Conservation (phyloP, 1,140 invertebrate species). For the Nebria ingens region DNA sequence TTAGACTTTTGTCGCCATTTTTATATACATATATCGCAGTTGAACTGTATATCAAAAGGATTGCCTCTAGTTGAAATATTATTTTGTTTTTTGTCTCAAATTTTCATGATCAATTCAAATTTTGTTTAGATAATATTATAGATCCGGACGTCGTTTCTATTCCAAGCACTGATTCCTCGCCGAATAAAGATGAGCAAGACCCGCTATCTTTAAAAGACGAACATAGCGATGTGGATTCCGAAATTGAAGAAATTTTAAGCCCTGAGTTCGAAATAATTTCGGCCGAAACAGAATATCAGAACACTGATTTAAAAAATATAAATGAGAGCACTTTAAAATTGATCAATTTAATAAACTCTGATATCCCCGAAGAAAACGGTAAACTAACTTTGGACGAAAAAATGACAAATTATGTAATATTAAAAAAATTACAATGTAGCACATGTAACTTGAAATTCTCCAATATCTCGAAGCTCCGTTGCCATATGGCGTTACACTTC, state of each 20-base stretch:
- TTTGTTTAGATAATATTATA: not conserved
- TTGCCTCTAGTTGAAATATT: too few species aligned
- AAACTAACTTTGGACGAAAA: slow-evolving; percentile 4
- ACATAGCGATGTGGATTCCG: slow-evolving; percentile 11
- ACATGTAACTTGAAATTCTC: slow-evolving; percentile 32
- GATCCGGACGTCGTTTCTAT: not conserved
- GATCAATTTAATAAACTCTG: not conserved
- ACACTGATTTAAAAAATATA: not conserved
- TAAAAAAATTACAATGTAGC: slow-evolving; percentile 29
- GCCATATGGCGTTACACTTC: slow-evolving; percentile 37
- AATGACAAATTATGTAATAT: slow-evolving; percentile 17
- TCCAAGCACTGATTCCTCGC: not conserved
- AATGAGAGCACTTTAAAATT: not conserved
- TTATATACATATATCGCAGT: too few species aligned
- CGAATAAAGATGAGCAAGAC: slow-evolving; percentile 3
- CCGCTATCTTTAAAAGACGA: not conserved
- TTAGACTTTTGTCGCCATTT: too few species aligned
- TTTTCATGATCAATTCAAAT: too few species aligned
- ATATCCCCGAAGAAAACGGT: not conserved
- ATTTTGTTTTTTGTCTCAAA: too few species aligned
- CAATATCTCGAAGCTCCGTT: slow-evolving; percentile 27
- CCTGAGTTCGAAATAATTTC: not conserved
- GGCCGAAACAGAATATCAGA: not conserved
- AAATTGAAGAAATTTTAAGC: slow-evolving; percentile 11
- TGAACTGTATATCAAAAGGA: too few species aligned